Evolutionary conservation across 2,113 vertebrate species (phyloP).

Genomic region (Spea bombifrons): DNA sequence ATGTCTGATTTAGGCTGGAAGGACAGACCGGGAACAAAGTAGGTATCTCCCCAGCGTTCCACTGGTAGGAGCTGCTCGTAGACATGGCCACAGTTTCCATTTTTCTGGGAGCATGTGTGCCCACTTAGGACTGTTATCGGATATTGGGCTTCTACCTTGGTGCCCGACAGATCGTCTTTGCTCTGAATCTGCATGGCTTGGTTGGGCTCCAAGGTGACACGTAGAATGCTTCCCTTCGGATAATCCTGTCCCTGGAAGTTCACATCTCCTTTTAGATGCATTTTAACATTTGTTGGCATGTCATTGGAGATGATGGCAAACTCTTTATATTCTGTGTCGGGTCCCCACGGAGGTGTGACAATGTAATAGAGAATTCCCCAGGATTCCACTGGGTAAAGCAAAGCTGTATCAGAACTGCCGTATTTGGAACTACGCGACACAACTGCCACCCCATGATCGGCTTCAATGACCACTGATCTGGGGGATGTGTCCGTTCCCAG

Average conservation of each 20-base stretch:
- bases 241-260: conserved; percentile 43
- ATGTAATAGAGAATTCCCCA: conserved; percentile 67
- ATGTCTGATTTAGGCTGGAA: conserved; percentile 13
- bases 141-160: conserved; percentile 48
- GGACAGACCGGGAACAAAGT: conserved; percentile 54
- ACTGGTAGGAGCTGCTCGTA: conserved; percentile 70
- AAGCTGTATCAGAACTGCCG: accelerated
- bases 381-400: neutral
- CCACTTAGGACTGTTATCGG: conserved; percentile 62
- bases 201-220: conserved; percentile 55
- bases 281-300: conserved; percentile 45
- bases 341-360: conserved; percentile 52
- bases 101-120: conserved; percentile 60
- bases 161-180: conserved; percentile 50
- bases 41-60: conserved; percentile 59
- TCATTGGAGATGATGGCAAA: conserved; percentile 61
- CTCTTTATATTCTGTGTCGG: conserved; percentile 42
- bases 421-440: accelerated
- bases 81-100: conserved; percentile 59
- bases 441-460: conserved; percentile 55
- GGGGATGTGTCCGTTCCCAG: neutral
- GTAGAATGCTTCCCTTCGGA: neutral
- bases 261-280: conserved; percentile 33
- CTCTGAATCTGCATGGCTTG: conserved; percentile 66
- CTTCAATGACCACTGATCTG: conserved; percentile 57